Evolutionary conservation across 1,140 invertebrate genomes (phyloP).

Genomic region (Macrobrachium rosenbergii): DNA sequence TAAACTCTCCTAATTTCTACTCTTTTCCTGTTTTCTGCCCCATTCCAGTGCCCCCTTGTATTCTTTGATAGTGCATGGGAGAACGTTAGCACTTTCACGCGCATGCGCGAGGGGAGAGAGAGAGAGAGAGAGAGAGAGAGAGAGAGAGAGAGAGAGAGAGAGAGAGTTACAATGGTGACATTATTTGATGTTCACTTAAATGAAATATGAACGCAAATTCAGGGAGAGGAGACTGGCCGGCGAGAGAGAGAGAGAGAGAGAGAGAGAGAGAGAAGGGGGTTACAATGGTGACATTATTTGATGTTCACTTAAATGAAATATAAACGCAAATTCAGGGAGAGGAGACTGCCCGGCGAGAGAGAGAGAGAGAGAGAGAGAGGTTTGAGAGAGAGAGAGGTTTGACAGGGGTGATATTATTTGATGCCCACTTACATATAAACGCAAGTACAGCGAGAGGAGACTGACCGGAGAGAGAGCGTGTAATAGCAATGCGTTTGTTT

Average conservation of each 20-base stretch:
- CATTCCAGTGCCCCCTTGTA: not conserved
- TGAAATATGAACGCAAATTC: not conserved
- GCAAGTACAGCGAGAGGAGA: no score
- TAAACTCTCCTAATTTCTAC: not conserved
- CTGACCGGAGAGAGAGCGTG: no score
- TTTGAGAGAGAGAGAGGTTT: not conserved
- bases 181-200: not conserved
- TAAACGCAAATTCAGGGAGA: not conserved
- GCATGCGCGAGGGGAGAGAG: not conserved
- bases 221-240: not conserved
- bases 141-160: not conserved
- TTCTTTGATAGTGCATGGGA: not conserved
- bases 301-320: not conserved
- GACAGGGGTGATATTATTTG: no score
- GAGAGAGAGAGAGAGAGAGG: constrained; percentile 9
- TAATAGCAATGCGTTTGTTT: no score
- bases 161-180: not conserved
- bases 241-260: not conserved
- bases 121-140: not conserved
- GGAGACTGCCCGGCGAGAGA: not conserved
- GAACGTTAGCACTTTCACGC: no score
- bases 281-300: not conserved
- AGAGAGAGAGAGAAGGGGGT: not conserved
- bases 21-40: not conserved
- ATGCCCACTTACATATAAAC: no score